These are phyloP conservation scores for Caenorhabditis virilis DNA, from an alignment of 2,888 invertebrate species.

Conservation along the genomic window DNA sequence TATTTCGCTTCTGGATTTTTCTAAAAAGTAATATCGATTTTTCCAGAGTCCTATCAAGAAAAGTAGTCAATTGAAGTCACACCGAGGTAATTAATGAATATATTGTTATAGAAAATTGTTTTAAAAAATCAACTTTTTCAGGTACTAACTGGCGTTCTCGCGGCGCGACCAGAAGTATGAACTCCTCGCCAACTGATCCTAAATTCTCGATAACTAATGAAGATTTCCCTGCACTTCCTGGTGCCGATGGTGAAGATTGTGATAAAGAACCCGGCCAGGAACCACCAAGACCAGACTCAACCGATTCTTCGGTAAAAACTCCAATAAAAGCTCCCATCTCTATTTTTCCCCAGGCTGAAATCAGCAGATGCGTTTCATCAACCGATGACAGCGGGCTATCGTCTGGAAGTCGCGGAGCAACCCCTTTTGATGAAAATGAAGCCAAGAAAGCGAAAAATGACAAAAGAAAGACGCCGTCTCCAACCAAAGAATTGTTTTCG, in stretches of 20 bases:
- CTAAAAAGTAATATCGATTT: not conserved
- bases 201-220: constrained; percentile 31
- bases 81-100: too few species aligned
- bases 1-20: not conserved
- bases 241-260: constrained; percentile 6
- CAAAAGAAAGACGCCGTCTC: too few species aligned
- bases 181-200: constrained; percentile 2
- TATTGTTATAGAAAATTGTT: too few species aligned
- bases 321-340: not conserved
- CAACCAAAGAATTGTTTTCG: too few species aligned
- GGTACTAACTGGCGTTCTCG: constrained; percentile 23
- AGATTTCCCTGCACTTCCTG: constrained; percentile 31
- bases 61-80: constrained; percentile 3
- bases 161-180: not conserved
- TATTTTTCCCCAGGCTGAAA: constrained; percentile 10
- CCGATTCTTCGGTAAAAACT: not conserved
- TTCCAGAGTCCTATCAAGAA: constrained; percentile 1
- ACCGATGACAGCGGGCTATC: constrained; percentile 24
- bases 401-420: constrained; percentile 18
- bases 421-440: constrained; percentile 7
- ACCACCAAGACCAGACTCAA: not conserved
- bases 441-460: too few species aligned
- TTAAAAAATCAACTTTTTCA: constrained; percentile 8
- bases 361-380: not conserved
- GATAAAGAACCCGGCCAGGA: constrained; percentile 3